Evolutionary conservation across 1,140 invertebrate genomes (phyloP), one percentile per base, ranked within the genome.

Genomic region (Plodia interpunctella): DNA sequence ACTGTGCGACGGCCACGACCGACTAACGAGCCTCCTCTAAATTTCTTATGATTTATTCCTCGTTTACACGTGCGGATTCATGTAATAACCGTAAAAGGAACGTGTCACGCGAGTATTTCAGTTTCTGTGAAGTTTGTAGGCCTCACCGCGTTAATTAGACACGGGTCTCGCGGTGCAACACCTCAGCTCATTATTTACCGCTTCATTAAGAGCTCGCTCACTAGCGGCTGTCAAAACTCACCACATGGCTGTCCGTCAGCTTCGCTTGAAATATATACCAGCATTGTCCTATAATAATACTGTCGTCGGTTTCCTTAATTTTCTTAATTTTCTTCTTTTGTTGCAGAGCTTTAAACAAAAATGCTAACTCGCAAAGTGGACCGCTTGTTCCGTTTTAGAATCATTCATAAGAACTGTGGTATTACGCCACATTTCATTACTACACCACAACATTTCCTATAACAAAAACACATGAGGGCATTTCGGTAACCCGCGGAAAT

Each of bases 151-250:
- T 78, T 87, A 86, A 88, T 89, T 87, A 85, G 82, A 80, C 77
- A 74, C 76, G 78, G 76, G 60, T 74, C 75, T 80, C 65, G 70
- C 68, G 66, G 71, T 68, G 66, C 76, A 82, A 82, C 80, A 88
- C 86, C 78, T 81, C 73, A 65, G 60, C 78, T 87, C 84, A 87
- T 88, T 88, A 88, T 88, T 87, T 83, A 86, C 84, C 76, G 84
- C 80, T 87, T 88, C 86, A 88, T 88, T 88, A 88, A 82, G 83
- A 85, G 80, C 78, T 82, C 72, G 74, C 77, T 83, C 76, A 82
- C 76, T 72, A 72, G 71, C 73, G 73, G 50, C 79, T 83, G 87
- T 89, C 83, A 88, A 87, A 88, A 85, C 81, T 77, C 70, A 59
- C 66, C 70, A 73, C 82, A 81, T 76, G 76, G 68, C 72, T 71